Base-by-base conservation (phyloP, 2,888 invertebrate species). In the Branchipolynoe longqiensis region DNA sequence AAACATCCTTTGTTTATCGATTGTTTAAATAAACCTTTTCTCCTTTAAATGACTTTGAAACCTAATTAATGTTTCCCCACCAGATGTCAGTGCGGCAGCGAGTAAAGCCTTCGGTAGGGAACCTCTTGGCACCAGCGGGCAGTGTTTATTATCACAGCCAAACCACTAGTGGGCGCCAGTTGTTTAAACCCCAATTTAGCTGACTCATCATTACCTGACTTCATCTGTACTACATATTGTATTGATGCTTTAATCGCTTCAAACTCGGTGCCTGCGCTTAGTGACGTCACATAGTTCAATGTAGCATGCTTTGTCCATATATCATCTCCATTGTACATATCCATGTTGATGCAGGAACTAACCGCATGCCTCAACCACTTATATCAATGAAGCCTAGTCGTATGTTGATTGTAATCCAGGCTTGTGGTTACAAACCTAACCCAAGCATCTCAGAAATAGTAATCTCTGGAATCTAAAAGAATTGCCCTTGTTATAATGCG, bases 61-160 rank as follows among this genome's bases (percentile, higher is more conserved):
- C 48, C 28, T 78, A 54, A 41, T 78, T 54, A 48, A 78, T 48
- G 48, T 78, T 78, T 78, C 12, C 25, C 48, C 78, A 31, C 78
- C 78, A 78, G 78, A 78, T 78, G 78, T 48, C 78, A 41, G n/a
- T 33, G 78, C 78, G 31, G 78, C 78, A 41, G 78, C 78, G 48
- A 78, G 48, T 78, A 78, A 78, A 78, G 78, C 78, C 22, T 78
- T 78, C 78, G 78, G 78, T 78, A 78, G 78, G 78, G 48, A 25
- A 28, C 41, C 22, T 18, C 73, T 40, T 40, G 25, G n/a, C 38
- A 22, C 41, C 31, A 78, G 78, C 28, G 78, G 78, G 78, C 41
- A 8, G 48, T 78, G 54, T 78, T 78, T 78, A 36, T 38, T 69
- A 18, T 69, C n/a, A 38, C 69, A n/a, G n/a, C 62, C n/a, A n/a